Evolutionary conservation across 1,140 invertebrate genomes (phyloP), one percentile per base, ranked within the genome.

Genomic region (Psilanteris sp.): DNA sequence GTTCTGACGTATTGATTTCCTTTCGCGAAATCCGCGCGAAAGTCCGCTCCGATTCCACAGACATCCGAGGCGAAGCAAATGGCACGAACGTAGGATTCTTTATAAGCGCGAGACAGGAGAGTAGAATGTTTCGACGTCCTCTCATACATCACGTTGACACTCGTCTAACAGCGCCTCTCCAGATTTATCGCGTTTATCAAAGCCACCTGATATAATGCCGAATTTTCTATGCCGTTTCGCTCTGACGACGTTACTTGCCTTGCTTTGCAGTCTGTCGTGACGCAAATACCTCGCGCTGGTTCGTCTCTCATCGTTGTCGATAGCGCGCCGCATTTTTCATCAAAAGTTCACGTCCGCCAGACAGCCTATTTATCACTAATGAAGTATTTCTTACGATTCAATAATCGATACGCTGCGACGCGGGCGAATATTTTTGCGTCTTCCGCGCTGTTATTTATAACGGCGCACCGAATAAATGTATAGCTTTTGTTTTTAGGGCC

Each of bases 171-270:
- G 78, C 75, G 74, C 82, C 83, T 78, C 57, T 46, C 59, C 66
- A 77, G 81, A 85, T 87, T 87, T 85, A 85, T 85, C 80, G 81
- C 66, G 78, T 83, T 85, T 85, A 80, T 78, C 83, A 79, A 80
- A 61, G 36, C 26, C 52, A 66, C 24, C 64, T 74, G 81, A 83
- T 83, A 79, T 83, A 75, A 73, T 59, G 61, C 57, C 57, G 75
- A 71, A 72, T 80, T 81, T 80, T 77, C 76, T 48, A 70, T 57
- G 44, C 54, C 54, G 68, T 41, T 68, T 48, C 54, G 32, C 66
- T 77, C 54, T 26, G 74, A 76, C 48, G 31, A 61, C n/a, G 32
- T 32, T 55, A 44, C 50, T 67, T 67, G 18, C 29, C 5, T 44
- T 29, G 34, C 24, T 27, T 54, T 34, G 34, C 22, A 46, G 46